Conservation (phyloP, 2,113 vertebrate species). For the Phasianus colchicus region DNA sequence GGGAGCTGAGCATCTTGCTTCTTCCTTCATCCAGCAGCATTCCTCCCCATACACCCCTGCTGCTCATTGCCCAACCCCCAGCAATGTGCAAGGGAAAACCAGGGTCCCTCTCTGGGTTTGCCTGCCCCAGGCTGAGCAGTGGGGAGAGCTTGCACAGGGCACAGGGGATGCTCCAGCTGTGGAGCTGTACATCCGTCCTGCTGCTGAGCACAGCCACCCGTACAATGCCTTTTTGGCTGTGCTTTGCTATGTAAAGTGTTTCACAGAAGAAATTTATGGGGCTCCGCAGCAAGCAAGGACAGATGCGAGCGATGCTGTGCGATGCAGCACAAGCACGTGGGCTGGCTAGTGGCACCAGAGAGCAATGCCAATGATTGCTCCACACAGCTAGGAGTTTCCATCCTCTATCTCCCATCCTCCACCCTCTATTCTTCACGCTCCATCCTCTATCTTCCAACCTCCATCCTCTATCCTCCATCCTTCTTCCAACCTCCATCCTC, state of each 20-base stretch:
- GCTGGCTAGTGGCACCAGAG: background rate
- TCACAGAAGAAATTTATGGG: conserved; percentile 2
- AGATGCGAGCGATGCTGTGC: background rate
- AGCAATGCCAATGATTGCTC: background rate
- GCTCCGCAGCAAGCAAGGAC: background rate
- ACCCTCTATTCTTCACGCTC: too few species aligned
- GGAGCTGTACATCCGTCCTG: background rate
- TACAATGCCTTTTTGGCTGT: background rate
- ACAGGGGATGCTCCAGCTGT: accelerated
- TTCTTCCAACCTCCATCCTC: background rate
- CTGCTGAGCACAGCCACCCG: background rate
- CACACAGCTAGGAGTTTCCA: background rate
- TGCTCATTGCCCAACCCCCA: background rate
- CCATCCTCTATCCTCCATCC: too few species aligned
- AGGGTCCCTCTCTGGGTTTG: background rate
- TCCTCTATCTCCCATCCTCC: background rate
- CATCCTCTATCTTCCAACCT: too few species aligned
- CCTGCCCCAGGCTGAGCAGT: background rate
- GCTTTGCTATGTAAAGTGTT: background rate
- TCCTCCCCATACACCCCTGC: background rate
- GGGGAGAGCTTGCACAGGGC: background rate
- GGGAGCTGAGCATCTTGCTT: background rate
- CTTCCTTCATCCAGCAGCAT: background rate
- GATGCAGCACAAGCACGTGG: background rate
- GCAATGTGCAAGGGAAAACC: background rate